Percentiles rank a stretch among this genome's conserved stretches.
Conservation (phyloP, 2,888 invertebrate genomes). For the Therioaphis trifolii region DNA sequence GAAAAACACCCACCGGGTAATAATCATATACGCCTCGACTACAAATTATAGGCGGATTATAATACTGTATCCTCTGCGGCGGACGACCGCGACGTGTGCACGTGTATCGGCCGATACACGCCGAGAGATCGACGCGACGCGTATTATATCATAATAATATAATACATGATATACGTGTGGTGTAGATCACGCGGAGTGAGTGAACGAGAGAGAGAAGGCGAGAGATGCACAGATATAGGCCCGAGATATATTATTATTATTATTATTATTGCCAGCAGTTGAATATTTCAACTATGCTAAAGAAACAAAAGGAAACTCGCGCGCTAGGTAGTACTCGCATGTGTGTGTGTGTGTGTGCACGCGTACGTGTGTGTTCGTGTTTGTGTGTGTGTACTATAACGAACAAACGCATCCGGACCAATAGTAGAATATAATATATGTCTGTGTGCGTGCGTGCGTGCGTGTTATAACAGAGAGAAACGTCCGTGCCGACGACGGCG, state of each 20-base stretch:
- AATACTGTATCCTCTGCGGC: not conserved
- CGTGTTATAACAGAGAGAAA: conserved; percentile 6
- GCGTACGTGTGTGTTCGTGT: too few relatives aligned
- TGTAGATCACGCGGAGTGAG: not conserved
- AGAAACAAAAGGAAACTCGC: conserved; percentile 54
- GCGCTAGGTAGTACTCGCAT: conserved; percentile 21
- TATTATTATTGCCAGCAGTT: conserved; percentile 43
- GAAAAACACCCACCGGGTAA: conserved; percentile 59
- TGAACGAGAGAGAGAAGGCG: not conserved
- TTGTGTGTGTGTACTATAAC: too few relatives aligned
- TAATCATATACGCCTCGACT: conserved; percentile 48
- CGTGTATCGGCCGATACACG: not conserved
- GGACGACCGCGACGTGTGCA: not conserved
- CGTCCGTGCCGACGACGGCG: not conserved
- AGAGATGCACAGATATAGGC: not conserved
- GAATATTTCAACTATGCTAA: conserved; percentile 49
- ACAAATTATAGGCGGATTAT: conserved; percentile 55
- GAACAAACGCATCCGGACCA: conserved; percentile 38
- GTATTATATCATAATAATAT: too few relatives aligned
- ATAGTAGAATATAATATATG: not conserved
- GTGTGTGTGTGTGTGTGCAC: not conserved
- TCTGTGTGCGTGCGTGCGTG: not conserved
- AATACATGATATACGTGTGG: too few relatives aligned
- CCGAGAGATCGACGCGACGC: not conserved
- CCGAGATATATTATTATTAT: conserved; percentile 33